phyloP scores from a whole-genome alignment of 2,113 vertebrate genomes.

The Tragelaphus scriptus region DNA sequence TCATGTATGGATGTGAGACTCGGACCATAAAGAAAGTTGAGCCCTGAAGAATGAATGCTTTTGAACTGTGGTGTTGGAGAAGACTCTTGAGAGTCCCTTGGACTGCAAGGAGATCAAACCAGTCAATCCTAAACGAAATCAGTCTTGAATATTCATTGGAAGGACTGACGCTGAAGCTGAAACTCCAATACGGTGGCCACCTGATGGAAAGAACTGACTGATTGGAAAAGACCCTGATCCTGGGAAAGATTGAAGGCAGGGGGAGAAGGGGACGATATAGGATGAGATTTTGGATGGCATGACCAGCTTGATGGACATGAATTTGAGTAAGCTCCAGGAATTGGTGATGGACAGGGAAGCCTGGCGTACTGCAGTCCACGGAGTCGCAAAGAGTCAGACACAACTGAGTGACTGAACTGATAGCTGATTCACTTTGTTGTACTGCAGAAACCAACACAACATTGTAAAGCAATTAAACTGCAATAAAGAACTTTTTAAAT shows the following conservation, averaged over 20 bases:
- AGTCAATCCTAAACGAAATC: not conserved
- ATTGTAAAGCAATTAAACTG: not conserved
- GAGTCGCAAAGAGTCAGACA: not conserved
- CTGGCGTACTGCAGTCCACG: accelerated
- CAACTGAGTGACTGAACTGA: not conserved
- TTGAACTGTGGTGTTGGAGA: not conserved
- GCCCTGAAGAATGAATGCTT: not conserved
- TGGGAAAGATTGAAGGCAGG: not conserved
- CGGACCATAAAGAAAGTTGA: not conserved
- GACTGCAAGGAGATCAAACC: not conserved
- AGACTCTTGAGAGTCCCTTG: not conserved
- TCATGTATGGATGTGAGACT: not conserved
- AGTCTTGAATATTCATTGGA: not conserved
- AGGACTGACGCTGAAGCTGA: not conserved
- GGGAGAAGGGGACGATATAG: not conserved
- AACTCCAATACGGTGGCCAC: not conserved
- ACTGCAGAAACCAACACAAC: not conserved
- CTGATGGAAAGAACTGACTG: not conserved
- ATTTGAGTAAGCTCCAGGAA: not conserved
- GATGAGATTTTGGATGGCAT: not conserved
- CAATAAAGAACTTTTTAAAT: not conserved
- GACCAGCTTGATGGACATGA: not conserved
- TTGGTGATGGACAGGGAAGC: not conserved
- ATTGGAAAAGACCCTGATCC: not conserved
- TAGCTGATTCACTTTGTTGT: not conserved